Base-by-base conservation (phyloP, 2,888 invertebrate species). In the Cylloceria caligata region DNA sequence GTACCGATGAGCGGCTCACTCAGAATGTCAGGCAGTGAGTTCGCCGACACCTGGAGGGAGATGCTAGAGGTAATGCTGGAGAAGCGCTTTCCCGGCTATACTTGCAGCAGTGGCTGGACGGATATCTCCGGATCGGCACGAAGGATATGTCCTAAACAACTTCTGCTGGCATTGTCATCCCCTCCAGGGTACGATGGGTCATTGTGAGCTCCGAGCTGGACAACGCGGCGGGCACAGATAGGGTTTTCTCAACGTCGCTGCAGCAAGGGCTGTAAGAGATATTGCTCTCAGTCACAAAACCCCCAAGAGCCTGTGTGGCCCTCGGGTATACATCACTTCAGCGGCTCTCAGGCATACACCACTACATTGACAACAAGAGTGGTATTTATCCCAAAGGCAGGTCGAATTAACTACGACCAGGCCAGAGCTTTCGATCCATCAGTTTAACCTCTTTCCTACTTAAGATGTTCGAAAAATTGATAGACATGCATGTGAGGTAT, bases 301-400 rank as follows among this genome's bases (percentile, higher is more conserved):
- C 27, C 13, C 52, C 55, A 2, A 27, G 72, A 16, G 72, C 72
- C 19, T 24, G 52, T 11, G 16, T 78, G 19, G 78, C 62, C 2
- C 5, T 57, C 1, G 69, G 71, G 16, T 57, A 57, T 21, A 73
- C 45, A 13, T 78, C 69, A 1, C 9, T 2, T 0, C 1, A 13
- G n/a, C 78, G 78, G 73, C 45, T n/a, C n/a, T n/a, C n/a, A n/a
- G n/a, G n/a, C n/a, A n/a, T n/a, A n/a, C n/a, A n/a, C n/a, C n/a
- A n/a, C n/a, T n/a, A n/a, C n/a, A n/a, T n/a, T 67, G 36, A 47
- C 21, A 47, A 57, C 72, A 24, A 80, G 30, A 55, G 71, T 83
- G 3, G 75, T 69, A 0, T 81, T 84, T 21, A 78, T 73, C 16
- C 84, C 85, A 0, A 86, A 86, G 60, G 77, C 82, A 30, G 30